These are phyloP conservation scores for Lomographa bimaculata DNA, from an alignment of 2,888 invertebrate genomes.

Conservation along the genomic window DNA sequence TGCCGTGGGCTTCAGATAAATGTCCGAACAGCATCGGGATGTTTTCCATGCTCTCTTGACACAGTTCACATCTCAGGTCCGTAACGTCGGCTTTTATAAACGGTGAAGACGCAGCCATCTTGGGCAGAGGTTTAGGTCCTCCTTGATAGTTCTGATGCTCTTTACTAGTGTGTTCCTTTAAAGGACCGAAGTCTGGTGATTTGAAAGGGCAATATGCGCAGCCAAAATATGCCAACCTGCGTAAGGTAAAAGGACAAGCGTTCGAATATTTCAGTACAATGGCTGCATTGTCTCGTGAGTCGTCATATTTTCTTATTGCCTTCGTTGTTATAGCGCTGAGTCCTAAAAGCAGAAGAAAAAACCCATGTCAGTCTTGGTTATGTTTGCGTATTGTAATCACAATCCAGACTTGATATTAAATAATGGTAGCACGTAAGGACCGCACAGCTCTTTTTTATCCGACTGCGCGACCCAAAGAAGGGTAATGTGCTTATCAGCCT, in stretches of 20 bases:
- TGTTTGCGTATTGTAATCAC: no score
- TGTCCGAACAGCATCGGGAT: conserved; percentile 5
- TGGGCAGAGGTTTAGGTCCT: no score
- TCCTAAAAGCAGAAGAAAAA: background rate
- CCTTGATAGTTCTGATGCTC: no score
- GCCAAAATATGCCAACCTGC: no score
- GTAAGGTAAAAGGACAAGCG: conserved; percentile 70
- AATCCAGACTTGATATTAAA: no score
- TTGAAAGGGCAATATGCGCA: conserved; percentile 44
- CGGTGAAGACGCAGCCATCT: no score
- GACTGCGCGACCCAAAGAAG: no score
- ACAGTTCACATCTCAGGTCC: conserved; percentile 5
- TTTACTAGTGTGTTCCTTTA: conserved; percentile 56
- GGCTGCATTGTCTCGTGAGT: conserved; percentile 61
- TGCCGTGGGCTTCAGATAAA: conserved; percentile 2
- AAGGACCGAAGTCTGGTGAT: conserved; percentile 55
- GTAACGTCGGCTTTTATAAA: background rate
- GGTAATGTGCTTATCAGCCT: no score
- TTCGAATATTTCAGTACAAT: conserved; percentile 66
- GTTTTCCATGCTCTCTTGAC: conserved; percentile 4
- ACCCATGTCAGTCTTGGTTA: no score
- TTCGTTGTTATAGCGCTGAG: conserved; percentile 1
- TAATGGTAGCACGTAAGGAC: no score
- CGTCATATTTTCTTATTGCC: background rate
- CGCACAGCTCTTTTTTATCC: no score